Evolutionary conservation across 53 echinoderm and acorn worm genomes (phyloP).

Genomic region (Paracentrotus lividus): DNA sequence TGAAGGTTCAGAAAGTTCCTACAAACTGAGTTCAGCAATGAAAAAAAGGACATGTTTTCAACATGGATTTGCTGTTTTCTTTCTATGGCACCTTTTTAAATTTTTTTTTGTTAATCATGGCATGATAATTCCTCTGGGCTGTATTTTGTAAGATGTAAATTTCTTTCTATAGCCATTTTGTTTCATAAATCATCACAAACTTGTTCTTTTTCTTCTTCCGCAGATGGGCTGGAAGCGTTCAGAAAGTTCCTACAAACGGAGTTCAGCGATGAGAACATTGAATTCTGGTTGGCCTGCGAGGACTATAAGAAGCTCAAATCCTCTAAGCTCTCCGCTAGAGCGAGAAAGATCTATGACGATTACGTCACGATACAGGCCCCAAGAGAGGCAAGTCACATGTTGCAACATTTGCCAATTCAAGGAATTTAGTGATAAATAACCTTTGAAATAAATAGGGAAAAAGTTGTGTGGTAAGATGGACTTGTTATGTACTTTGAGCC

Average conservation of each 20-base stretch:
- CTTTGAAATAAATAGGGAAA: too few relatives aligned
- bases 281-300: slow-evolving; percentile 99
- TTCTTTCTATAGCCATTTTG: too few relatives aligned
- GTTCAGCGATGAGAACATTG: slow-evolving; percentile 99
- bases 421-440: too few relatives aligned
- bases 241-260: slow-evolving; percentile 97
- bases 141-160: too few relatives aligned
- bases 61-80: too few relatives aligned
- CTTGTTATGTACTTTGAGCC: too few relatives aligned
- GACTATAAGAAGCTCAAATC: slow-evolving; percentile 92
- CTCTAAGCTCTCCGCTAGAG: slow-evolving; percentile 83
- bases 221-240: slow-evolving; percentile 98
- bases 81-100: not conserved
- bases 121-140: too few relatives aligned
- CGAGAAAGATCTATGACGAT: slow-evolving; percentile 96
- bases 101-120: not conserved
- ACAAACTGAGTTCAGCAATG: slow-evolving; percentile 99
- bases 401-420: not conserved
- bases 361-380: slow-evolving; percentile 99
- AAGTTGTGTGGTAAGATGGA: too few relatives aligned
- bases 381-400: slow-evolving; percentile 81
- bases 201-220: not conserved
- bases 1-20: slow-evolving; percentile 96
- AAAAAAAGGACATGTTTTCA: too few relatives aligned
- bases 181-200: too few relatives aligned